Evolutionary conservation across 1,140 invertebrate genomes (phyloP).

Genomic region (Drosophila pruinosa): DNA sequence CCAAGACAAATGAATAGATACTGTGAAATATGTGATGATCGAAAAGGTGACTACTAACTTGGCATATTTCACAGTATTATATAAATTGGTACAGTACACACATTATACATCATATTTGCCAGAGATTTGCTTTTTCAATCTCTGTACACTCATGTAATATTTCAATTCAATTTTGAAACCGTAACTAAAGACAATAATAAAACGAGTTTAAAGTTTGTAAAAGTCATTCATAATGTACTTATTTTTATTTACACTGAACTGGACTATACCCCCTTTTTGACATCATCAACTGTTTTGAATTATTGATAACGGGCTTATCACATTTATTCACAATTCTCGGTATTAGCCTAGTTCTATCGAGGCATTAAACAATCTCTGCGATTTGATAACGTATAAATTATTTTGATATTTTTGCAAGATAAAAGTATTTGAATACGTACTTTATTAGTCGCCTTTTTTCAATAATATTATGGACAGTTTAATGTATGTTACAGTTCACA

Average conservation of each 20-base stretch:
- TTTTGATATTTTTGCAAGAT: too few relatives aligned
- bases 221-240: not conserved
- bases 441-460: too few relatives aligned
- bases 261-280: not conserved
- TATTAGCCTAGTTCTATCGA: not conserved
- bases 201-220: constrained; percentile 61
- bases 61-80: constrained; percentile 19
- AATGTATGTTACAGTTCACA: not conserved
- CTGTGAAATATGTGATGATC: constrained; percentile 14
- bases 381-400: not conserved
- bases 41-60: not conserved
- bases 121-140: constrained; percentile 39
- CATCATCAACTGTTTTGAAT: not conserved
- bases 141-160: constrained; percentile 35
- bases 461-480: too few relatives aligned
- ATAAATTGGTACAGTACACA: constrained; percentile 17
- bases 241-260: not conserved
- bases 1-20: not conserved
- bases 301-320: not conserved
- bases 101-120: constrained; percentile 31
- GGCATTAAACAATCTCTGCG: too few relatives aligned
- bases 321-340: not conserved
- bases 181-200: constrained; percentile 76
- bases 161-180: constrained; percentile 62
- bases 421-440: too few relatives aligned